phyloP scores from a whole-genome alignment of 2,113 vertebrate genomes.

The Amia ocellicauda region DNA sequence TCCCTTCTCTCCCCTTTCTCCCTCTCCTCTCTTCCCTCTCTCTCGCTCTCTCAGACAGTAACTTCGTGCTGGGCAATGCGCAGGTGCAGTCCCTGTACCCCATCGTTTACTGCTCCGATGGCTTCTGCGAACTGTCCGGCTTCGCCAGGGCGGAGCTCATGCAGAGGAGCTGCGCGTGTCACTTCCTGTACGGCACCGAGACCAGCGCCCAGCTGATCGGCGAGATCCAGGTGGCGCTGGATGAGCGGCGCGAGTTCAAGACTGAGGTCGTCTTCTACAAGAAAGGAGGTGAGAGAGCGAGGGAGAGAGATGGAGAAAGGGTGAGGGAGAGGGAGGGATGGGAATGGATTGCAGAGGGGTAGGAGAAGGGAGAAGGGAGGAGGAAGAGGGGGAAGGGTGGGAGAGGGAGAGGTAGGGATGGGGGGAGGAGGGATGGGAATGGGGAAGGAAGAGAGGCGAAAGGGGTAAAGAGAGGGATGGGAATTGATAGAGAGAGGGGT shows the following conservation, averaged over 20 bases:
- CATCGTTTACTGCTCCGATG: slow-evolving; percentile 77
- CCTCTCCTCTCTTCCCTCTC: slow-evolving; percentile 11
- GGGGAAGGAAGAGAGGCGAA: background rate
- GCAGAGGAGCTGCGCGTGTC: slow-evolving; percentile 77
- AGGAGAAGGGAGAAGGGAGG: background rate
- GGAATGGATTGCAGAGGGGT: slow-evolving; percentile 1
- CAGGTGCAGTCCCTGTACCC: slow-evolving; percentile 77
- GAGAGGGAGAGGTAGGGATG: too few species aligned
- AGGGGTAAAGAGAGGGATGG: background rate
- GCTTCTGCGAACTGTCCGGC: slow-evolving; percentile 77
- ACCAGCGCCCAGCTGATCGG: slow-evolving; percentile 66
- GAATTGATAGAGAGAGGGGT: background rate
- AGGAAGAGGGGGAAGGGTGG: too few species aligned
- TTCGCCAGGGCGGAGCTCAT: slow-evolving; percentile 75
- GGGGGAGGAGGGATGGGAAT: background rate
- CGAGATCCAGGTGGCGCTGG: slow-evolving; percentile 70
- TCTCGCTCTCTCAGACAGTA: slow-evolving; percentile 62
- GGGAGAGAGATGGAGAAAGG: too few species aligned
- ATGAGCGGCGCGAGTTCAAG: slow-evolving; percentile 72
- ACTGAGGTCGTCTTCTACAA: slow-evolving; percentile 75
- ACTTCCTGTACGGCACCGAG: slow-evolving; percentile 73
- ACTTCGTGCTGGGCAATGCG: slow-evolving; percentile 77
- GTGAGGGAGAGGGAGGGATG: background rate
- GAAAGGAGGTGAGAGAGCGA: slow-evolving; percentile 63
- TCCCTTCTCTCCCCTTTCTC: background rate